phyloP scores from a whole-genome alignment of 2,113 vertebrate genomes.

The Mus spicilegus region DNA sequence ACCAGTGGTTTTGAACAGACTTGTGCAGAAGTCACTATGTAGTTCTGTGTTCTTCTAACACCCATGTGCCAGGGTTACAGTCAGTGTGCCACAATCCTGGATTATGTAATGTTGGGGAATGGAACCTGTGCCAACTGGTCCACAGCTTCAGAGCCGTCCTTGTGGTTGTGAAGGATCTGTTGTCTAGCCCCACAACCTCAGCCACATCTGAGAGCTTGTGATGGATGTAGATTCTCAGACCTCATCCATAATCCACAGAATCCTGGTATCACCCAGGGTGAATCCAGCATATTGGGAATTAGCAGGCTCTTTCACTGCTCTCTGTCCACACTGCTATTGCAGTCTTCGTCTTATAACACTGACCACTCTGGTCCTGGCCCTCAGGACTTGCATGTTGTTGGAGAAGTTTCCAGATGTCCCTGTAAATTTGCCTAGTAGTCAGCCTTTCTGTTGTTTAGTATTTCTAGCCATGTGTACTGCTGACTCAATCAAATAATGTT shows the following conservation, averaged over 20 bases:
- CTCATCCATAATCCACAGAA: rapidly evolving
- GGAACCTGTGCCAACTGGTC: no score
- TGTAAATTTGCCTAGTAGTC: neutral
- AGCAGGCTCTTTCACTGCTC: no score
- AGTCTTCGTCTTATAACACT: neutral
- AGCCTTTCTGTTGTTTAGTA: neutral
- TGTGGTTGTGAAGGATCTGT: neutral
- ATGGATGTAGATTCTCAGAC: neutral
- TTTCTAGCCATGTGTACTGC: neutral
- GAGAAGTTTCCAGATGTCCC: neutral
- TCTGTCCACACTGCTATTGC: rapidly evolving
- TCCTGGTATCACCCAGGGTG: neutral
- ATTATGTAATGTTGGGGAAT: neutral
- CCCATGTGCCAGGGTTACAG: neutral
- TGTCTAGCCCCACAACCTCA: neutral
- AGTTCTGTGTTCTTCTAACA: neutral
- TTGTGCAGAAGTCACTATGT: neutral
- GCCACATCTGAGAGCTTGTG: neutral
- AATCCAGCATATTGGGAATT: neutral
- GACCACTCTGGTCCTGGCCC: neutral
- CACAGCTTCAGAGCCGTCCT: neutral
- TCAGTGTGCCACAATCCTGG: neutral
- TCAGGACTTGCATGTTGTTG: neutral
- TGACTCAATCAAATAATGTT: neutral
- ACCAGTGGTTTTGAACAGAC: neutral